These are phyloP conservation scores for Gymnopithys bicolor DNA, from an alignment of 2,797 vertebrate species.

Conservation along the genomic window DNA sequence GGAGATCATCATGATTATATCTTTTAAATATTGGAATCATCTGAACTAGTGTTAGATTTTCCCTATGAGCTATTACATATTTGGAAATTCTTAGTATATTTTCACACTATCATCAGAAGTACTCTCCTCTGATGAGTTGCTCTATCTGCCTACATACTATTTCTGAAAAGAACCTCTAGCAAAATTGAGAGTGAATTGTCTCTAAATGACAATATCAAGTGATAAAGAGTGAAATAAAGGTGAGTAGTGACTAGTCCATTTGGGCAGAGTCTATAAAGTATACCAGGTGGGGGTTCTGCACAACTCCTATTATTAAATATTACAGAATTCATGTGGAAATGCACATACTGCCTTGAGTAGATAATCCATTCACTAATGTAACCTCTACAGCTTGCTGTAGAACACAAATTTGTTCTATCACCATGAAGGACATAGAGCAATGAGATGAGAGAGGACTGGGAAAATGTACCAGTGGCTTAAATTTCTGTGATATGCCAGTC, in stretches of 20 bases:
- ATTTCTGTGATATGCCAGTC: neutral
- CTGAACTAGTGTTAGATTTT: neutral
- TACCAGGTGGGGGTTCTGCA: neutral
- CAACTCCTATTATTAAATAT: neutral
- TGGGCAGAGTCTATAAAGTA: neutral
- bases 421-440: neutral
- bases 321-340: neutral
- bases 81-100: neutral
- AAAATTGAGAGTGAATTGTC: neutral
- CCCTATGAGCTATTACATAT: neutral
- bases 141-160: neutral
- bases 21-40: neutral
- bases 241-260: neutral
- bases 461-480: neutral
- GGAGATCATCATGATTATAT: neutral
- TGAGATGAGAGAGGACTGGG: neutral
- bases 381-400: neutral
- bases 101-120: neutral
- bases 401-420: neutral
- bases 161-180: neutral
- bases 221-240: neutral
- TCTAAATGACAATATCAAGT: neutral
- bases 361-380: neutral
- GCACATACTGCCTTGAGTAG: neutral
- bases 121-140: neutral